Evolutionary conservation across 1,140 invertebrate genomes (phyloP).

Genomic region (Spodoptera litura): DNA sequence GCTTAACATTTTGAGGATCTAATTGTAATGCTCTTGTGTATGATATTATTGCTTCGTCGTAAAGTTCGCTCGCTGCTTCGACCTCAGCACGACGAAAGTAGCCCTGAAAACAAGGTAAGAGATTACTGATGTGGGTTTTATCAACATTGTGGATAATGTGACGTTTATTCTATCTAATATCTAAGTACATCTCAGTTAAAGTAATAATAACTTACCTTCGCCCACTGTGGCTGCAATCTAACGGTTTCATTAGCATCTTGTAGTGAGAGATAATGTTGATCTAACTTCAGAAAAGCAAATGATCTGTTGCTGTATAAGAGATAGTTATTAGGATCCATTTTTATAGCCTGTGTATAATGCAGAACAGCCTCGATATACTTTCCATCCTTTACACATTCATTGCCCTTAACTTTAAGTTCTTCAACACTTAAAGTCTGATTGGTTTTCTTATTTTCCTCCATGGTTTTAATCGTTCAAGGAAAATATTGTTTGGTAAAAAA

Average conservation of each 20-base stretch:
- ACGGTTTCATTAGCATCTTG: constrained; percentile 93
- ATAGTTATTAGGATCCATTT: constrained; percentile 90
- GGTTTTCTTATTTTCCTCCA: constrained; percentile 73
- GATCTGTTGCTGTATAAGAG: constrained; percentile 93
- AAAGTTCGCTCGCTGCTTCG: constrained; percentile 90
- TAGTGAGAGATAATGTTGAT: constrained; percentile 91
- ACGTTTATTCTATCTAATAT: no score
- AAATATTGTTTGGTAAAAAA: no score
- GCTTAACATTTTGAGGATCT: constrained; percentile 89
- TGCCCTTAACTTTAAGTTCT: constrained; percentile 90
- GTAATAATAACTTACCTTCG: constrained; percentile 87
- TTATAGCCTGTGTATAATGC: constrained; percentile 93
- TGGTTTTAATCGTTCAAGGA: constrained; percentile 13
- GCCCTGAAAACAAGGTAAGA: constrained; percentile 86
- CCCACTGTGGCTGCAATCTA: constrained; percentile 91
- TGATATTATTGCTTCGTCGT: constrained; percentile 90
- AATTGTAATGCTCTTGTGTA: constrained; percentile 90
- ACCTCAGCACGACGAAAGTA: constrained; percentile 93
- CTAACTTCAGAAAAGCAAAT: constrained; percentile 91
- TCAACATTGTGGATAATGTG: no score
- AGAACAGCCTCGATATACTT: constrained; percentile 92
- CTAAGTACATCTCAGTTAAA: no score
- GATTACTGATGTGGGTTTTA: no score
- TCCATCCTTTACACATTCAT: constrained; percentile 90
- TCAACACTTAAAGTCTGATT: constrained; percentile 63